Evolutionary conservation across 2,888 invertebrate genomes (phyloP), one percentile per base, ranked within the genome.

Genomic region (Eudemis profundana): DNA sequence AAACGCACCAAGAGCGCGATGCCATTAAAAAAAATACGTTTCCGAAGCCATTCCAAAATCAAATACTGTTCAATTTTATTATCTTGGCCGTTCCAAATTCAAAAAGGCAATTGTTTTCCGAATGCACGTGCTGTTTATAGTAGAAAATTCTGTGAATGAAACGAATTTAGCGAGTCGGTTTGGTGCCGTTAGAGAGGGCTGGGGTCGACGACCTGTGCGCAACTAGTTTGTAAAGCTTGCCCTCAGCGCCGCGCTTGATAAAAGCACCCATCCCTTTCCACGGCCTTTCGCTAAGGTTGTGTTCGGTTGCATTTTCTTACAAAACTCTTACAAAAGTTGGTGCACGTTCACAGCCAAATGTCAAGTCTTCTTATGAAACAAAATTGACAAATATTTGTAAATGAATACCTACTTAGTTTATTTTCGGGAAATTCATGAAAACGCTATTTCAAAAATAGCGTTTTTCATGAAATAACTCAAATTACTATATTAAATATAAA

Each of bases 121-220:
- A 42, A 21, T 27, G 23, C 40, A 60, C 65, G 65, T 60, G 53
- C n/a, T 65, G 59, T 64, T 64, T 64, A 36, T 64, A 64, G 40
- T 64, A 64, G 50, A 60, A 65, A 65, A 65, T 60, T 65, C 65
- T 53, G 60, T 65, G 65, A 65, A 65, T 65, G 65, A 47, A 65
- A 47, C 53, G 60, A 53, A 53, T 65, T 60, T 65, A 65, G 65
- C 65, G 53, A 65, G 59, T 21, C 15, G 61, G 42, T 27, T 29
- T 44, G 64, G 47, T 65, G 59, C 65, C 65, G 65, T 65, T 65
- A 65, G 64, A 59, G 44, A 65, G 65, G 53, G 65, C 65, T 36
- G 27, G 49, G 65, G 46, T 65, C 65, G 46, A 29, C 29, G 65
- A 38, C 46, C 36, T 14, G n/a, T n/a, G 38, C 50, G 57, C 50